Evolutionary conservation across 2,113 vertebrate species (phyloP).

Genomic region (Clarias macrocephalus): DNA sequence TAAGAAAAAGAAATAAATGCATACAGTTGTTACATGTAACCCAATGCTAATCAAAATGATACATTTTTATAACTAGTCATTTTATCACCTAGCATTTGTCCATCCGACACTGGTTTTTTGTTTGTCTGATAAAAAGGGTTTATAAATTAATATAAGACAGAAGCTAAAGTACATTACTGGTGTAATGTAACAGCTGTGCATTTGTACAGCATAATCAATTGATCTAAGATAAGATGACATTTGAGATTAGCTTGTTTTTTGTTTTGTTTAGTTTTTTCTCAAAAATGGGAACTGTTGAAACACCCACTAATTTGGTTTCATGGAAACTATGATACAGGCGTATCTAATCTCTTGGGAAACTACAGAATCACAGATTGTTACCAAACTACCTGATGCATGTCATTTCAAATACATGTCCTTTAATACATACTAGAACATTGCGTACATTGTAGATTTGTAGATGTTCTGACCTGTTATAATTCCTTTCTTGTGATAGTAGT

Average conservation of each 20-base stretch:
- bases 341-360: background rate
- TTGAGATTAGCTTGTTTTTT: background rate
- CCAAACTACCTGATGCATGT: background rate
- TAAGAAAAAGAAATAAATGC: background rate
- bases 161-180: background rate
- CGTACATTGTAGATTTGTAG: background rate
- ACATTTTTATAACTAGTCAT: background rate
- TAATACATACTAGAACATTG: background rate
- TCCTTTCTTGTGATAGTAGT: background rate
- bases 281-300: conserved; percentile 8
- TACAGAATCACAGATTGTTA: background rate
- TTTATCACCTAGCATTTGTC: background rate
- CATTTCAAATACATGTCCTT: background rate
- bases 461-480: background rate
- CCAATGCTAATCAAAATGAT: background rate
- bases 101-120: background rate
- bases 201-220: background rate
- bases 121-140: background rate
- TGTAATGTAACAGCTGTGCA: background rate
- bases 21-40: background rate
- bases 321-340: background rate
- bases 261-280: background rate
- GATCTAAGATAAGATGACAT: background rate
- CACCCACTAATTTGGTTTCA: background rate
- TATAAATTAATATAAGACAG: background rate